Conservation (phyloP, 2,113 vertebrate genomes). For the human (Homo sapiens) region GRCh38 chr6:133834001-133834500, state of each 20-base stretch:
- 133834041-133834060: slow-evolving; percentile 87
- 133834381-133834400: slow-evolving; percentile 69
- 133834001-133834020: slow-evolving; percentile 59
- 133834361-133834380: slow-evolving; percentile 78
- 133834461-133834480: slow-evolving; percentile 54
- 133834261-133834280: slow-evolving; percentile 77
- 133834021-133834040: slow-evolving; percentile 89
- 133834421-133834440: slow-evolving; percentile 76
- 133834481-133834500: background rate
- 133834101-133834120: slow-evolving; percentile 75
- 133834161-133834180: slow-evolving; percentile 70
- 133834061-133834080: slow-evolving; percentile 81
- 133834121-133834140: slow-evolving; percentile 78
- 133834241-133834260: slow-evolving; percentile 86
- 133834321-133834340: slow-evolving; percentile 81
- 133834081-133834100: slow-evolving; percentile 79
- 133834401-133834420: slow-evolving; percentile 78
- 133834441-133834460: slow-evolving; percentile 38
- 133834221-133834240: slow-evolving; percentile 81
- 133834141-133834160: slow-evolving; percentile 62
- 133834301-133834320: slow-evolving; percentile 90
- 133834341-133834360: slow-evolving; percentile 78
- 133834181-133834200: slow-evolving; percentile 74
- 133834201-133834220: slow-evolving; percentile 85
- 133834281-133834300: slow-evolving; percentile 91